Evolutionary conservation across 2,888 invertebrate genomes (phyloP).

Genomic region (Arge pagana): DNA sequence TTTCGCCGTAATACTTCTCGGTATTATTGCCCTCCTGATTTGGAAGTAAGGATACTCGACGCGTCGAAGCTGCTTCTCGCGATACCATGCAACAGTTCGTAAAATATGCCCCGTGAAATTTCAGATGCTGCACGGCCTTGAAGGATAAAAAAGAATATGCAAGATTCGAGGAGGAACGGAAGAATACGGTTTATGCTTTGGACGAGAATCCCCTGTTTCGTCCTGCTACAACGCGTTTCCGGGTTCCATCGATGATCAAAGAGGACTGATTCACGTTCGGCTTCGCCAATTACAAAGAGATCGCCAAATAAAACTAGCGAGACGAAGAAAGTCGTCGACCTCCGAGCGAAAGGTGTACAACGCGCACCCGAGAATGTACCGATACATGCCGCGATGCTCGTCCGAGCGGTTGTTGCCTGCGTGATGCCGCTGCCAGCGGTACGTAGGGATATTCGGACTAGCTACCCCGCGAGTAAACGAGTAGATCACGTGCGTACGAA

Average conservation of each 20-base stretch:
- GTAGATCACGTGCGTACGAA: too few relatives aligned
- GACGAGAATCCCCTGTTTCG: slow-evolving; percentile 67
- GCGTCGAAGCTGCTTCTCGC: too few relatives aligned
- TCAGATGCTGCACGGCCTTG: slow-evolving; percentile 37
- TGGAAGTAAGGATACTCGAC: slow-evolving; percentile 45
- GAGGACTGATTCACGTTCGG: slow-evolving; percentile 39
- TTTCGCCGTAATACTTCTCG: slow-evolving; percentile 33
- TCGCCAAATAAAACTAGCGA: background rate
- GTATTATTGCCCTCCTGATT: slow-evolving; percentile 38
- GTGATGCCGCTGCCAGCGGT: too few relatives aligned
- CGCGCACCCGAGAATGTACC: slow-evolving; percentile 9
- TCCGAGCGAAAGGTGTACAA: background rate
- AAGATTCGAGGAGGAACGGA: slow-evolving; percentile 38
- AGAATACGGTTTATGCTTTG: slow-evolving; percentile 37
- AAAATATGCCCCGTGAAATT: background rate
- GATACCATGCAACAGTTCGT: too few relatives aligned
- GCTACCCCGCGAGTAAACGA: too few relatives aligned
- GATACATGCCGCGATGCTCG: too few relatives aligned
- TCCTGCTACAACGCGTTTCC: slow-evolving; percentile 64
- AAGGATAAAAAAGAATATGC: slow-evolving; percentile 40
- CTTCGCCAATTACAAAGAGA: background rate
- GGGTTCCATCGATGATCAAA: slow-evolving; percentile 57
- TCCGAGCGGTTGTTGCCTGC: too few relatives aligned
- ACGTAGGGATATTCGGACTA: too few relatives aligned
- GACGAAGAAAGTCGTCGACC: background rate